Percentiles rank a stretch among this genome's conserved stretches.
Evolutionary conservation across 2,888 invertebrate species (phyloP).

Genomic region (Heterodera filipjevi): DNA sequence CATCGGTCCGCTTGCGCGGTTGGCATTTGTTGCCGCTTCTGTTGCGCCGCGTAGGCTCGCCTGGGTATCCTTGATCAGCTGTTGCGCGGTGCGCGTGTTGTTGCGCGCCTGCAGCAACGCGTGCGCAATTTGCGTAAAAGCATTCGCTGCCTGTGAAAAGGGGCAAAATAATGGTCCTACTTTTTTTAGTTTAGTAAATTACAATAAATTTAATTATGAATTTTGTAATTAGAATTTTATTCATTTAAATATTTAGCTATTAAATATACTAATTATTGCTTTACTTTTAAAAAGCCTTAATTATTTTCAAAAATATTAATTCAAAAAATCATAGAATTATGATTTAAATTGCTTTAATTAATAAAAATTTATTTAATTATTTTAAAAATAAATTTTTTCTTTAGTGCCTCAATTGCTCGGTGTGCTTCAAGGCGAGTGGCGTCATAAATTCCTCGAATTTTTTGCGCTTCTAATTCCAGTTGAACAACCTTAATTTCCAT

Average conservation of each 20-base stretch:
- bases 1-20: neutral
- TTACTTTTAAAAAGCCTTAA: neutral
- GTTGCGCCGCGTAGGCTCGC: neutral
- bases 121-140: slow-evolving; percentile 50
- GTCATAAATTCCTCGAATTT: slow-evolving; percentile 40
- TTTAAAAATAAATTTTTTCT: neutral
- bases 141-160: slow-evolving; percentile 45
- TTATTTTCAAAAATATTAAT: neutral
- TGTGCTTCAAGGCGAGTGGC: slow-evolving; percentile 35
- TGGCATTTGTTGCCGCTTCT: slow-evolving; percentile 2
- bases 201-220: no score
- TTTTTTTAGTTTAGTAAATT: no score
- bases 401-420: slow-evolving; percentile 48
- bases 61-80: neutral
- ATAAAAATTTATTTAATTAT: neutral
- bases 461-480: slow-evolving; percentile 38
- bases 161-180: no score
- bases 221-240: no score
- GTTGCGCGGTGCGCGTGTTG: slow-evolving; percentile 43
- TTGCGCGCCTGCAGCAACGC: slow-evolving; percentile 49
- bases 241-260: no score
- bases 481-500: slow-evolving; percentile 21
- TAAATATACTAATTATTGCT: no score
- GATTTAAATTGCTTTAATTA: neutral
- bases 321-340: neutral